Evolutionary conservation across 2,888 invertebrate species (phyloP).

Genomic region (Eristalis intricaria): DNA sequence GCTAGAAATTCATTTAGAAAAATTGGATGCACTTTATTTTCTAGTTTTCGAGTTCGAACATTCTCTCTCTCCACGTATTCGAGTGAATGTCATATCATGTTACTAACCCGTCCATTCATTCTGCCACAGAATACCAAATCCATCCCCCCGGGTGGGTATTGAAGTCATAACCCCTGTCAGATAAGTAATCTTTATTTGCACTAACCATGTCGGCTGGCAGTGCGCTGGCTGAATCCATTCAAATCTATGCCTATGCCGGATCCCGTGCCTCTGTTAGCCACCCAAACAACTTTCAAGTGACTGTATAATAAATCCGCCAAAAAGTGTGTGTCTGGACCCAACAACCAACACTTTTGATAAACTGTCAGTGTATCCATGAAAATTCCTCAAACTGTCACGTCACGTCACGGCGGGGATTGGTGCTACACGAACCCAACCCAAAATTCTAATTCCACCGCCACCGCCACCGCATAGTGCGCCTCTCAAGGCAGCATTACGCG

Average conservation of each 20-base stretch:
- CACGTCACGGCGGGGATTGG: slow-evolving; percentile 3
- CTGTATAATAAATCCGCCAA: slow-evolving; percentile 6
- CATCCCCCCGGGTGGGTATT: background rate
- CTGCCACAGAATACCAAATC: background rate
- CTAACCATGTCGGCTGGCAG: background rate
- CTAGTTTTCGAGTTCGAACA: too few species aligned
- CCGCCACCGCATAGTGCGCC: background rate
- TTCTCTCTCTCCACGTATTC: too few species aligned
- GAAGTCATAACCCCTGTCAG: background rate
- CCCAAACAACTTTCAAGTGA: slow-evolving; percentile 57
- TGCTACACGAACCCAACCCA: slow-evolving; percentile 55
- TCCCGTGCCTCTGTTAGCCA: background rate
- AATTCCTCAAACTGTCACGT: slow-evolving; percentile 50
- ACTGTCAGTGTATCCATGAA: slow-evolving; percentile 39
- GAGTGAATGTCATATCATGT: too few species aligned
- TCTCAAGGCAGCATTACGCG: slow-evolving; percentile 13
- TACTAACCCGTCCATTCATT: background rate
- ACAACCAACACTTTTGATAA: slow-evolving; percentile 14
- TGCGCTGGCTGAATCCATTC: background rate
- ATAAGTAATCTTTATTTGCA: background rate
- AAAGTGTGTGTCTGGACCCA: slow-evolving; percentile 8
- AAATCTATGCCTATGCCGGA: slow-evolving; percentile 3
- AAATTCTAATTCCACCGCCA: slow-evolving; percentile 21
- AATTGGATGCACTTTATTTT: too few species aligned
- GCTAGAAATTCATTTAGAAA: too few species aligned